Evolutionary conservation across 1,140 invertebrate genomes (phyloP), one percentile per base, ranked within the genome.

Genomic region (Drosophila cardini): DNA sequence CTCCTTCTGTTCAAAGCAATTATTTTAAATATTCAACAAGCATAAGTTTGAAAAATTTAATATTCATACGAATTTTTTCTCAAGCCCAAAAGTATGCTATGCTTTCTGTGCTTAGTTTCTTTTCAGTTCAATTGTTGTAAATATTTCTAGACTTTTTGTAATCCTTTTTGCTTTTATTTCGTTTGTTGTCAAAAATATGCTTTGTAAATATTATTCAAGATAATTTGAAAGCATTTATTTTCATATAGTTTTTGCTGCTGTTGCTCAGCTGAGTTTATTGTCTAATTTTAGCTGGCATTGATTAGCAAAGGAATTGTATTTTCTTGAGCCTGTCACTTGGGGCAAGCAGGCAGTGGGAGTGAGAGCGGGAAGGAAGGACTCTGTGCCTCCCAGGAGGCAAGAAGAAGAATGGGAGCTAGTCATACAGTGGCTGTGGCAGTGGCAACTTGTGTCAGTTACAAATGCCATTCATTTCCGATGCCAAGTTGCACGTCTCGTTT

Each of bases 381-480:
- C 15, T 18, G 38, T 9, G 34, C 40, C 40, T 43, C 5, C 21
- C 21, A 26, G 21, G 21, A 26, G 4, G 1, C 21, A 26, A 4
- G 21, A 26, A 26, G 21, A 26, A 26, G 21, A 26, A 26, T 26
- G 21, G 21, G 21, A n/a, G 11, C 45, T 26, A 30, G 26, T 16
- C 15, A 11, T 46, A 30, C 30, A 50, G 18, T 50, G 43, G 46
- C 36, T 4, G 21, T 26, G 21, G 21, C 21, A 4, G 21, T 26
- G 21, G 21, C 46, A 48, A 60, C 64, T 64, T 53, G 72, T 82
- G 75, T 68, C 82, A 73, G 69, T 82, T 79, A 86, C 79, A 87
- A 86, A 86, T 87, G 82, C 82, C 68, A 71, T 82, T 82, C 83
- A 86, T 86, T 86, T 86, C 79, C 79, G 67, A 82, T 78, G 53